Percentiles rank a stretch among this genome's conserved stretches.
Evolutionary conservation across 2,797 vertebrate species (phyloP).

Genomic region (Linurgus olivaceus): DNA sequence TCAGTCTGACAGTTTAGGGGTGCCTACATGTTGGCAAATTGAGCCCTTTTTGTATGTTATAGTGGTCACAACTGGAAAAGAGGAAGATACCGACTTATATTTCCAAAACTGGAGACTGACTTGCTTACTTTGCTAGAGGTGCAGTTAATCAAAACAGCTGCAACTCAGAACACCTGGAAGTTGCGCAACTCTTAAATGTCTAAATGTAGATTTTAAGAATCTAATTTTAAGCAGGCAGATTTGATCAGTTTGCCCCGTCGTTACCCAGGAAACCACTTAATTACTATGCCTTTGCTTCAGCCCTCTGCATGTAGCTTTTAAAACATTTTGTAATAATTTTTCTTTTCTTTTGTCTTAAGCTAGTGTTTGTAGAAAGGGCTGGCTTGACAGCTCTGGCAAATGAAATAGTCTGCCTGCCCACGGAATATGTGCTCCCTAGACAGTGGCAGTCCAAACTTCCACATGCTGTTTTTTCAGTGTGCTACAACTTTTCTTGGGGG

Average conservation of each 20-base stretch:
- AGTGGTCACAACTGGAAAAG: not conserved
- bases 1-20: not conserved
- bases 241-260: constrained; percentile 28
- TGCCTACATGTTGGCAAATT: not conserved
- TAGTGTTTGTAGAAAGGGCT: constrained; percentile 47
- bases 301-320: constrained; percentile 21
- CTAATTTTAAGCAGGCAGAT: constrained; percentile 35
- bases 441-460: constrained; percentile 61
- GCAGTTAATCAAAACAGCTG: not conserved
- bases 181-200: not conserved
- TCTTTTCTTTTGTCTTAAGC: constrained; percentile 57
- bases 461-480: constrained; percentile 20
- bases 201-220: constrained; percentile 12
- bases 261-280: constrained; percentile 63
- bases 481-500: not conserved
- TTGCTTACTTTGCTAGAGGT: not conserved
- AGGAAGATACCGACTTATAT: not conserved
- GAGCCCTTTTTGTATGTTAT: not conserved
- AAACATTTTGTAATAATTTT: constrained; percentile 55
- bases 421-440: constrained; percentile 41
- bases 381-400: constrained; percentile 57
- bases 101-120: not conserved
- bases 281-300: constrained; percentile 49
- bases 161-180: not conserved
- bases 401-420: constrained; percentile 63